These are phyloP conservation scores for Sphaerophoria rueppellii DNA, from an alignment of 2,888 invertebrate species.

Conservation along the genomic window DNA sequence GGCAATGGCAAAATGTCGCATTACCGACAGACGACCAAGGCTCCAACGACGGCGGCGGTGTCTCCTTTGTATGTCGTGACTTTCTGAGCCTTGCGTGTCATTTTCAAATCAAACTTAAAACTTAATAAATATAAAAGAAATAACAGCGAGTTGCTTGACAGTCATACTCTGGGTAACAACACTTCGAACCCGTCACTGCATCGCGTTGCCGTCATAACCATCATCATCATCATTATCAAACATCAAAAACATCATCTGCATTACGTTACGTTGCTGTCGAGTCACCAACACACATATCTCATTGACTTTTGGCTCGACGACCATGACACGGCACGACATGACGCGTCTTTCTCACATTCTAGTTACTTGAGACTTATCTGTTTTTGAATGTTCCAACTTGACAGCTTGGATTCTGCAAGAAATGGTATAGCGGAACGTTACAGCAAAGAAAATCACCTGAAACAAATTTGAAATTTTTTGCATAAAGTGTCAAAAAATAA, in stretches of 20 bases:
- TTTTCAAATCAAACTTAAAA: slow-evolving; percentile 67
- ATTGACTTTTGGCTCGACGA: slow-evolving; percentile 21
- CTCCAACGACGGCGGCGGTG: slow-evolving; percentile 34
- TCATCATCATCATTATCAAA: slow-evolving; percentile 46
- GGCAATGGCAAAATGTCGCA: slow-evolving; percentile 43
- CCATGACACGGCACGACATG: slow-evolving; percentile 9
- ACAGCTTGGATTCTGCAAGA: slow-evolving; percentile 4
- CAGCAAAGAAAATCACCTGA: slow-evolving; percentile 20
- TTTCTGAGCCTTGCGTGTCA: slow-evolving; percentile 70
- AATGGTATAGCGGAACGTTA: slow-evolving; percentile 16
- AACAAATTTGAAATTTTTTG: slow-evolving; percentile 37
- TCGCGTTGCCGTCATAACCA: slow-evolving; percentile 39
- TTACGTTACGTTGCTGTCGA: slow-evolving; percentile 1
- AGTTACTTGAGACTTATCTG: slow-evolving; percentile 42
- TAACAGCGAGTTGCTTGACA: slow-evolving; percentile 28
- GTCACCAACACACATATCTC: not conserved
- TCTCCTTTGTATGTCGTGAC: slow-evolving; percentile 66
- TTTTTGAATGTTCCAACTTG: slow-evolving; percentile 7
- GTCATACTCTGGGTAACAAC: slow-evolving; percentile 54
- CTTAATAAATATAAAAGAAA: slow-evolving; percentile 55
- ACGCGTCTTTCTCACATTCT: slow-evolving; percentile 39
- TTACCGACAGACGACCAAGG: not conserved
- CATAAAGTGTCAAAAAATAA: slow-evolving; percentile 25
- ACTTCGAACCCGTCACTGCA: slow-evolving; percentile 55
- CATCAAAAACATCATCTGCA: slow-evolving; percentile 39